phyloP scores from a whole-genome alignment of 2,797 vertebrate species.

The Gymnoscopelus braueri region DNA sequence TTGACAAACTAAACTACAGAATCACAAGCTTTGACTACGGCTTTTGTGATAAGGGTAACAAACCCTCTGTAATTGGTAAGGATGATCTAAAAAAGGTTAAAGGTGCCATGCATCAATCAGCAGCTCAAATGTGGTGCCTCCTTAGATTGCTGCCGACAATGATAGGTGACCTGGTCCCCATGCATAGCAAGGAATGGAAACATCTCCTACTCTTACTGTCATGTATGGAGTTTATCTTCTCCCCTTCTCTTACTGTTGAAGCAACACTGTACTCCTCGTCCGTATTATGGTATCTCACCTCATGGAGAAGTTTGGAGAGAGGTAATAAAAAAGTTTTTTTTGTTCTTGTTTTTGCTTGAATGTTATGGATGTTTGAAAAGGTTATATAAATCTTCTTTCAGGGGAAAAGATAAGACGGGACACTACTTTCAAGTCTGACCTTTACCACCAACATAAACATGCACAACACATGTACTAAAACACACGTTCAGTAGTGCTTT shows the following conservation, averaged over 20 bases:
- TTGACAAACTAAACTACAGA: slow-evolving; percentile 21
- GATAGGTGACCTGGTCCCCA: slow-evolving; percentile 23
- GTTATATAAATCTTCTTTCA: too few relatives aligned
- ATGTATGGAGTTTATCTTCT: slow-evolving; percentile 39
- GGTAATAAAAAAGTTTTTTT: too few relatives aligned
- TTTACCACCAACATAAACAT: too few relatives aligned
- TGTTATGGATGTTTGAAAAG: too few relatives aligned
- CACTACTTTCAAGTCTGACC: too few relatives aligned
- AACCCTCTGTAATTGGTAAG: slow-evolving; percentile 13
- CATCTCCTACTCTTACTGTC: slow-evolving; percentile 34
- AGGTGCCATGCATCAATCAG: slow-evolving; percentile 24
- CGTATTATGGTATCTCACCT: too few relatives aligned
- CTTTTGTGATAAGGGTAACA: slow-evolving; percentile 25
- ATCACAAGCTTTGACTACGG: slow-evolving; percentile 36
- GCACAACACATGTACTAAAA: too few relatives aligned
- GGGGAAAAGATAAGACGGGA: too few relatives aligned
- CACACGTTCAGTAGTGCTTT: too few relatives aligned
- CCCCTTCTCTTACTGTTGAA: slow-evolving; percentile 12
- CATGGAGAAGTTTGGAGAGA: too few relatives aligned
- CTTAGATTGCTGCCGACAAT: slow-evolving; percentile 22
- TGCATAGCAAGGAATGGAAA: slow-evolving; percentile 23
- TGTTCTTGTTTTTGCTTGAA: too few relatives aligned
- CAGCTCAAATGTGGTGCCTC: slow-evolving; percentile 30
- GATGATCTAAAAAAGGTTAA: slow-evolving; percentile 29
- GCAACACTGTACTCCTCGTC: slow-evolving; percentile 9